A percentile compares a stretch with the other conserved stretches of the same genome.
phyloP scores from a whole-genome alignment of 2,888 invertebrate species.

The Eudasyphora cyanicolor region DNA sequence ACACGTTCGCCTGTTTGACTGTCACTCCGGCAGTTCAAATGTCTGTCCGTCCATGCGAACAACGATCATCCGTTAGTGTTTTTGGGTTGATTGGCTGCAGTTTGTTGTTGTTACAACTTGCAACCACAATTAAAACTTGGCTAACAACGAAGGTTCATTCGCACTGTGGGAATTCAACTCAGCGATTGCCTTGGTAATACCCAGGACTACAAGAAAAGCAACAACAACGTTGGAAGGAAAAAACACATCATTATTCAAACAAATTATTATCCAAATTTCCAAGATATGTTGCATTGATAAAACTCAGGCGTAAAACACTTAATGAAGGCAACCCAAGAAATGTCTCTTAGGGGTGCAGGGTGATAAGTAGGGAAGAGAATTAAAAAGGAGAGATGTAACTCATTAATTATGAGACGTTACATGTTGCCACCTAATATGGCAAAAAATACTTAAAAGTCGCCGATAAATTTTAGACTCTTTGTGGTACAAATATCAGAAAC shows the following conservation, averaged over 20 bases:
- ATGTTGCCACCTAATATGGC: too few relatives aligned
- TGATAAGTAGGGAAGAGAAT: not conserved
- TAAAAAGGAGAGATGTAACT: not conserved
- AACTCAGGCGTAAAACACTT: slow-evolving; percentile 60
- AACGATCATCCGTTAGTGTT: not conserved
- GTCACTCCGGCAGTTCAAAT: not conserved
- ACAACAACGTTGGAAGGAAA: slow-evolving; percentile 10
- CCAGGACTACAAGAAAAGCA: not conserved
- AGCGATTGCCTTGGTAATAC: slow-evolving; percentile 21
- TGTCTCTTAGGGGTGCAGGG: not conserved
- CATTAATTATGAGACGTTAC: too few relatives aligned
- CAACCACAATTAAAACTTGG: slow-evolving; percentile 29
- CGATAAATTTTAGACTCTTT: too few relatives aligned
- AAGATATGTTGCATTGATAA: slow-evolving; percentile 67
- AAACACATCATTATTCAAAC: slow-evolving; percentile 69
- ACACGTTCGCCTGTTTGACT: slow-evolving; percentile 11
- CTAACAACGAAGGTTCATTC: not conserved
- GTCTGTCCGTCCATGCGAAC: not conserved
- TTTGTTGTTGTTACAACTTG: not conserved
- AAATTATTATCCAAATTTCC: slow-evolving; percentile 70
- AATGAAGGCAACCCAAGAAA: slow-evolving; percentile 51
- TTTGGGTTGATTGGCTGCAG: too few relatives aligned
- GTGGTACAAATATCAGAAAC: too few relatives aligned
- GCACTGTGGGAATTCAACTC: slow-evolving; percentile 41
- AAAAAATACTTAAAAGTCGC: too few relatives aligned